Conservation (phyloP, 2,113 vertebrate genomes). For the Dipodomys ordii region DNA sequence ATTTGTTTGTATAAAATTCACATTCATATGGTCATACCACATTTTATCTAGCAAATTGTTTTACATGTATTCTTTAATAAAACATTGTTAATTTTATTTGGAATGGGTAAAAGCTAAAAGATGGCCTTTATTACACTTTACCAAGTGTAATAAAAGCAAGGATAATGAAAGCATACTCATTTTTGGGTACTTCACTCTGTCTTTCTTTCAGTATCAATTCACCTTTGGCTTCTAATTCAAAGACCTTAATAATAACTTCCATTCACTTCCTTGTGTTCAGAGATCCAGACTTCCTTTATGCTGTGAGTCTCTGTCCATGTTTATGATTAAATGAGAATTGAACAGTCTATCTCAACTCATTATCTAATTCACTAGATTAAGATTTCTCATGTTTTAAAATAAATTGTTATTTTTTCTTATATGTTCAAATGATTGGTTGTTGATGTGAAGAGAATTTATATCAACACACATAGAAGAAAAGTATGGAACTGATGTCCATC, state of each 20-base stretch:
- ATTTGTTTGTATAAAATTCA: background rate
- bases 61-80: too few relatives aligned
- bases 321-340: constrained; percentile 46
- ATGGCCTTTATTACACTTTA: too few relatives aligned
- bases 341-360: background rate
- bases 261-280: background rate
- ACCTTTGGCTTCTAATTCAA: background rate
- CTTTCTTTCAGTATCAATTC: background rate
- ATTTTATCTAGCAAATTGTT: background rate
- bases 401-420: constrained; percentile 41
- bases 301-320: background rate
- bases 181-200: background rate
- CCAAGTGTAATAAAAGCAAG: too few relatives aligned
- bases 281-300: background rate
- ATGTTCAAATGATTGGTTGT: background rate
- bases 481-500: background rate
- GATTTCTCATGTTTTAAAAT: background rate
- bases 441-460: background rate
- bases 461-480: background rate
- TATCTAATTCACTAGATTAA: background rate
- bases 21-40: background rate
- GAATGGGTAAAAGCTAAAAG: too few relatives aligned
- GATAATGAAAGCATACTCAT: too few relatives aligned
- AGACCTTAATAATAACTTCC: background rate
- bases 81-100: too few relatives aligned